Evolutionary conservation across 1,140 invertebrate genomes (phyloP).

Genomic region (Micrasema minimum): DNA sequence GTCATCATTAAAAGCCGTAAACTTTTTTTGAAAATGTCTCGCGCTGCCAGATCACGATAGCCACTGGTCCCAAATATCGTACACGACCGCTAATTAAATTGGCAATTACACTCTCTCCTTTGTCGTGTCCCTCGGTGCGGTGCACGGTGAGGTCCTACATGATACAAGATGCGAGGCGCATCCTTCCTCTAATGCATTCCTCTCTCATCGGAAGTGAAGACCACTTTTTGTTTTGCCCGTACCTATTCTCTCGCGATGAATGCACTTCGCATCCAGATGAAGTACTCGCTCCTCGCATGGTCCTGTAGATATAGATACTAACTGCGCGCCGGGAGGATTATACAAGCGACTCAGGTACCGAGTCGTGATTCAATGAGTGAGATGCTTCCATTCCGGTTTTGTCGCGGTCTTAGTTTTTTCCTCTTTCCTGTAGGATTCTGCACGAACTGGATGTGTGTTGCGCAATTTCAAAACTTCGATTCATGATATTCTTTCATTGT

Average conservation of each 20-base stretch:
- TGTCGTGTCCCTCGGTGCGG: neutral
- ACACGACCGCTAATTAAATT: conserved; percentile 30
- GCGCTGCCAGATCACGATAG: too few relatives aligned
- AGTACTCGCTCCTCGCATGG: conserved; percentile 12
- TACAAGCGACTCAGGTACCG: conserved; percentile 17
- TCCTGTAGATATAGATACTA: neutral
- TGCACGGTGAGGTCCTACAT: neutral
- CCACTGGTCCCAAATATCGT: neutral
- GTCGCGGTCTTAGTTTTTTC: conserved; percentile 36
- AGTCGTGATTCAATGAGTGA: conserved; percentile 36
- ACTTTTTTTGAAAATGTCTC: too few relatives aligned
- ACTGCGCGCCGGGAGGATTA: conserved; percentile 23
- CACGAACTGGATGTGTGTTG: neutral
- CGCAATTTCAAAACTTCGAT: neutral
- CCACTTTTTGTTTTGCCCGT: conserved; percentile 45
- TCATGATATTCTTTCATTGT: too few relatives aligned
- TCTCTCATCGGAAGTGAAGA: conserved; percentile 44
- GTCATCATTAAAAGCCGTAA: too few relatives aligned
- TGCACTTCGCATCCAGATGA: conserved; percentile 7
- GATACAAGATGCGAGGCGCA: conserved; percentile 9
- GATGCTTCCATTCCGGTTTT: conserved; percentile 33
- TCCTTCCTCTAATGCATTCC: conserved; percentile 34
- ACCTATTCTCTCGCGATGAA: neutral
- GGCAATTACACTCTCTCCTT: conserved; percentile 31
- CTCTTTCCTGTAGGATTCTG: neutral